Evolutionary conservation across 2,113 vertebrate species (phyloP).

Genomic region (Neogale vison): DNA sequence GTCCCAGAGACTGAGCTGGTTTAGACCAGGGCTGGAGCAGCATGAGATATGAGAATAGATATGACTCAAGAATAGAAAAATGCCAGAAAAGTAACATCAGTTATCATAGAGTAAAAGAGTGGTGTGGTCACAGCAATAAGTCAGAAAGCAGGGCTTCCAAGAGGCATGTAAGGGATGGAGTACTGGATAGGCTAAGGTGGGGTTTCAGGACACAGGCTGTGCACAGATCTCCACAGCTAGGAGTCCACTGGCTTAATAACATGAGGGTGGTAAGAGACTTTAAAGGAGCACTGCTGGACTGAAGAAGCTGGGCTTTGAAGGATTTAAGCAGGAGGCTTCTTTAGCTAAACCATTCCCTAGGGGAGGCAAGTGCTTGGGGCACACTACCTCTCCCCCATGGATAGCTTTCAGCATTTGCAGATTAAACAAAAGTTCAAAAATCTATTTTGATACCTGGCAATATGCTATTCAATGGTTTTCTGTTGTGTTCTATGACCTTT

Average conservation of each 20-base stretch:
- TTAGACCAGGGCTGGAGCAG: not conserved
- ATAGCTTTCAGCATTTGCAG: conserved; percentile 81
- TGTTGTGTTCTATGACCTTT: conserved; percentile 92
- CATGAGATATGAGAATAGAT: not conserved
- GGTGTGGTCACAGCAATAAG: not conserved
- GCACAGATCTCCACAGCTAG: not conserved
- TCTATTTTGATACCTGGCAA: conserved; percentile 89
- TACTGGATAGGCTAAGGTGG: not conserved
- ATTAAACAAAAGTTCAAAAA: conserved; percentile 92
- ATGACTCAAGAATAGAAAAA: not conserved
- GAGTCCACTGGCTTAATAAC: not conserved
- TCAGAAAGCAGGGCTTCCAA: conserved; percentile 1
- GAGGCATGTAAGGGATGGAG: not conserved
- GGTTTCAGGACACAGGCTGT: not conserved
- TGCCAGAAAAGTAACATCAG: not conserved
- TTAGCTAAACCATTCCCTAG: conserved; percentile 9
- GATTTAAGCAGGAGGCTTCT: not conserved
- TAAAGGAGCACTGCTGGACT: not conserved
- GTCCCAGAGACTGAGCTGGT: not conserved
- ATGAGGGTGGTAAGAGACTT: not conserved
- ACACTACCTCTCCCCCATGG: conserved; percentile 38
- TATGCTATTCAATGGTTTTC: conserved; percentile 87
- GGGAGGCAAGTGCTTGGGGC: not conserved
- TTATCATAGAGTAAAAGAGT: not conserved
- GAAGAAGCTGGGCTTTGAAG: not conserved